Conservation (phyloP, 53 echinoderm and acorn worm species). For the Henricia sp. region DNA sequence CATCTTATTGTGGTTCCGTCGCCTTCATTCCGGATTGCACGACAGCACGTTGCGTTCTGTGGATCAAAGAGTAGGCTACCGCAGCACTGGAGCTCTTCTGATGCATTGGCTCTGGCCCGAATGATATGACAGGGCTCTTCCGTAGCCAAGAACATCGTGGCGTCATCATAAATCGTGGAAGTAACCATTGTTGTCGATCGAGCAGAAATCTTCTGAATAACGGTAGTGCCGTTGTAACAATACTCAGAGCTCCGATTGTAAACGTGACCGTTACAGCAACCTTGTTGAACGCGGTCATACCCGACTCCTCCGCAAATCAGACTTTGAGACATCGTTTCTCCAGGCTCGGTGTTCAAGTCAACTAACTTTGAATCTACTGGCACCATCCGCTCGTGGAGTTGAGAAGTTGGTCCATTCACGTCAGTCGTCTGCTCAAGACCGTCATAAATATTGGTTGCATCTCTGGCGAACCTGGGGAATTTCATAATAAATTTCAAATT, state of each 20-base stretch:
- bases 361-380: background rate
- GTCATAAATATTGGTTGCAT: background rate
- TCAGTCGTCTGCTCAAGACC: slow-evolving; percentile 14
- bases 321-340: background rate
- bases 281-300: slow-evolving; percentile 39
- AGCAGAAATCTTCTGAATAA: slow-evolving; percentile 9
- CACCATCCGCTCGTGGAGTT: slow-evolving; percentile 2
- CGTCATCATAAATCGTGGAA: background rate
- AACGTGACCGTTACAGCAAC: slow-evolving; percentile 61
- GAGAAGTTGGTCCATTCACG: background rate
- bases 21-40: slow-evolving; percentile 19
- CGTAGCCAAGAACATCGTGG: background rate
- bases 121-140: slow-evolving; percentile 33
- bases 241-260: slow-evolving; percentile 47
- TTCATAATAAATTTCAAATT: too few species aligned
- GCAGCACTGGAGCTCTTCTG: slow-evolving; percentile 50
- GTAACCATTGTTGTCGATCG: slow-evolving; percentile 13
- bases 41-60: slow-evolving; percentile 61
- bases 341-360: background rate
- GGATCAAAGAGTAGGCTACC: slow-evolving; percentile 53
- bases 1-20: slow-evolving; percentile 2
- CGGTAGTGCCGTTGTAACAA: slow-evolving; percentile 31
- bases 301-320: slow-evolving; percentile 40
- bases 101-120: background rate
- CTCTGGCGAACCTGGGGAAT: slow-evolving; percentile 7